Evolutionary conservation across 1,140 invertebrate species (phyloP), one percentile per base, ranked within the genome.

Genomic region (Cephus cinctus): DNA sequence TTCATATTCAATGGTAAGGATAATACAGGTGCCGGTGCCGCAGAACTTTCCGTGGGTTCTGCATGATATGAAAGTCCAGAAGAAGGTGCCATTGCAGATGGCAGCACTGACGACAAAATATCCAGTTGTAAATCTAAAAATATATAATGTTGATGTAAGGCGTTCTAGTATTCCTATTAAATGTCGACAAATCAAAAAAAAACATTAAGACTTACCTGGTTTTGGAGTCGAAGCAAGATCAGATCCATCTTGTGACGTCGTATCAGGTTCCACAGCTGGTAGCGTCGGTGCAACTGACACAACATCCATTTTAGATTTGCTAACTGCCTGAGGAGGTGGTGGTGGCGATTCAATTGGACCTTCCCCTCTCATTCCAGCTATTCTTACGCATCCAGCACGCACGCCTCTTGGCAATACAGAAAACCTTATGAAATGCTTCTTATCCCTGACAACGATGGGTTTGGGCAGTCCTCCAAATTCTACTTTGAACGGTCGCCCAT

Each of bases 381-480:
- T 87, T 49, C 77, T 78, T 0, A 89, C 78, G 44, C 81, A 78
- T 0, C 89, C 88, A 1, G 87, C 84, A 34, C 78, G 79, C 2
- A 89, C 77, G 18, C 87, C 85, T 40, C 85, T 83, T 0, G 94
- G 90, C 40, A 95, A 73, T 0, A 88, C 86, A 0, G 88, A 82
- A 52, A 96, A 85, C 22, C 91, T 78, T 15, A 98, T 82, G 57
- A 89, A 94, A 71, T 94, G 89, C 53, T 88, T 88, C 49, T 86
- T 84, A 14, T 85, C 87, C 16, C 85, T 83, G 19, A 96, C 80
- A 40, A 87, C 81, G 42, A 96, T 86, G 1, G 92, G 86, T 62
- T 94, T 92, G 0, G 94, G 94, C 30, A 96, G 78, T 6, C 94
- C 95, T 36, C 94, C 95, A 78, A 96, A 98, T 51, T 93, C 86